phyloP scores from a whole-genome alignment of 2,888 invertebrate genomes.

The Hypomecis punctinalis region DNA sequence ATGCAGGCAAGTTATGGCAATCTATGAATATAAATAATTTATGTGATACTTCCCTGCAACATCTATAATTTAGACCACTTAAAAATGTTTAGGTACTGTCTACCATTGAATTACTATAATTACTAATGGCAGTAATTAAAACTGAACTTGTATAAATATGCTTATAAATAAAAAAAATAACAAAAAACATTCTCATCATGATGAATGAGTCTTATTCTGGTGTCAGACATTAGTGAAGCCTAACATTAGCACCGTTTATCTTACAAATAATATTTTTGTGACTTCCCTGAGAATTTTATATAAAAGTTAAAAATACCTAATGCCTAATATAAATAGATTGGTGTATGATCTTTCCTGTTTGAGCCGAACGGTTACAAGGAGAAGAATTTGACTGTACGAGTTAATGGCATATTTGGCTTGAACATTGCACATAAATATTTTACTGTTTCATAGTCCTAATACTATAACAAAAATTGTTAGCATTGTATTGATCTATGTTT shows the following conservation, averaged over 20 bases:
- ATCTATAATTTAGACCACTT: slow-evolving; percentile 66
- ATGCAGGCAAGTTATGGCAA: slow-evolving; percentile 84
- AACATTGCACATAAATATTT: slow-evolving; percentile 79
- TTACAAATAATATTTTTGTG: slow-evolving; percentile 83
- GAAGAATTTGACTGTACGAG: slow-evolving; percentile 73
- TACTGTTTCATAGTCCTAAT: slow-evolving; percentile 71
- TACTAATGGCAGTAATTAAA: slow-evolving; percentile 83
- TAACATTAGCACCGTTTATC: slow-evolving; percentile 83
- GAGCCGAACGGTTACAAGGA: slow-evolving; percentile 77
- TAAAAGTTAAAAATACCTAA: slow-evolving; percentile 85
- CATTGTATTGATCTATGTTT: slow-evolving; percentile 68
- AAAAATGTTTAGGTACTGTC: slow-evolving; percentile 55
- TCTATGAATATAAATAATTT: slow-evolving; percentile 79
- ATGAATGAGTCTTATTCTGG: slow-evolving; percentile 82
- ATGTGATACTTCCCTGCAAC: slow-evolving; percentile 80
- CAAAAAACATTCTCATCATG: slow-evolving; percentile 81
- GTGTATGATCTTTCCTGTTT: slow-evolving; percentile 79
- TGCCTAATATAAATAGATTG: slow-evolving; percentile 80
- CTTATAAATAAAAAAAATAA: slow-evolving; percentile 82
- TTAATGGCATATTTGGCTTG: slow-evolving; percentile 84
- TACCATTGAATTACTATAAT: slow-evolving; percentile 71
- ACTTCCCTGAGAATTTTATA: slow-evolving; percentile 83
- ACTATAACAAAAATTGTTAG: slow-evolving; percentile 71
- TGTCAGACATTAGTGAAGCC: slow-evolving; percentile 84
- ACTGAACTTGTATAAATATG: slow-evolving; percentile 80